Conservation (phyloP, 2,797 vertebrate species). For the Esox masquinongy region DNA sequence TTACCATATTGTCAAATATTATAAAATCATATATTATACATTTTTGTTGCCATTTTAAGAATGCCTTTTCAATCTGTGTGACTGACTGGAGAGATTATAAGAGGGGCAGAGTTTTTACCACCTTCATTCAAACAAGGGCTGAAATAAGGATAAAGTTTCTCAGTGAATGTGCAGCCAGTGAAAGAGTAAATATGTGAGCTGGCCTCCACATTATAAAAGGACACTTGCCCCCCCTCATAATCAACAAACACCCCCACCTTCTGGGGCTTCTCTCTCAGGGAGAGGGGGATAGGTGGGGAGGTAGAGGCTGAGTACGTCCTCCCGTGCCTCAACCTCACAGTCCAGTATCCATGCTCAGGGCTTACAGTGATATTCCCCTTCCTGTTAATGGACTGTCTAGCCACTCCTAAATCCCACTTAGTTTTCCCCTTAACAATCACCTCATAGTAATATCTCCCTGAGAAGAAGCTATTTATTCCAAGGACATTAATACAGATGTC, state of each 20-base stretch:
- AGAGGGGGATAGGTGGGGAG: background rate
- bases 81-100: conserved; percentile 25
- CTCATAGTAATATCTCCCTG: conserved; percentile 29
- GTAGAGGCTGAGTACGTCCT: conserved; percentile 27
- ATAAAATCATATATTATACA: no score
- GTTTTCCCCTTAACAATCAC: conserved; percentile 25
- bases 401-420: background rate
- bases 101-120: conserved; percentile 27
- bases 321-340: conserved; percentile 27
- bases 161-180: conserved; percentile 35
- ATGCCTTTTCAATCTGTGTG: background rate
- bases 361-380: conserved; percentile 1
- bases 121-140: conserved; percentile 18
- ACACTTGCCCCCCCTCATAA: conserved; percentile 42
- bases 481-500: conserved; percentile 8
- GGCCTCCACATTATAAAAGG: conserved; percentile 38
- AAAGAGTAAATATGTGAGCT: conserved; percentile 23
- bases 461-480: conserved; percentile 33
- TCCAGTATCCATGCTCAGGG: conserved; percentile 40
- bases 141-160: conserved; percentile 39
- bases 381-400: conserved; percentile 12
- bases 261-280: conserved; percentile 26
- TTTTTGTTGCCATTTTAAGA: no score
- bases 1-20: no score
- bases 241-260: conserved; percentile 46